Evolutionary conservation across 2,113 vertebrate species (phyloP).

Genomic region (Felis chaus): DNA sequence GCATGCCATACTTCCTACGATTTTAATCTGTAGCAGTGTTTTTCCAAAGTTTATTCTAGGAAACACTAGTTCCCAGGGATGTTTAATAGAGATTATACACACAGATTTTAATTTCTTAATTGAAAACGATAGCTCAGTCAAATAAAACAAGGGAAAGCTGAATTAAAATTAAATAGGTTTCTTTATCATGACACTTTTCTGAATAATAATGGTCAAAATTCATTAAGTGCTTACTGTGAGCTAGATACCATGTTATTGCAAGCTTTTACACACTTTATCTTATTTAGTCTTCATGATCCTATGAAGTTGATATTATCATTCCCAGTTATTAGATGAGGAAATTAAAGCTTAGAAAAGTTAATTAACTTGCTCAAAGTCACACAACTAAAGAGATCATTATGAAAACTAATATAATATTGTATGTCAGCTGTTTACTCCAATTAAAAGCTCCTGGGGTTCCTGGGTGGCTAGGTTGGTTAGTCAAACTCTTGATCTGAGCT

Average conservation of each 20-base stretch:
- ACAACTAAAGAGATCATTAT: background rate
- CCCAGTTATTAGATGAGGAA: constrained; percentile 6
- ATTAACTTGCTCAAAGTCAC: background rate
- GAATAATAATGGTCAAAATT: constrained; percentile 28
- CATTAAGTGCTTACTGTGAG: background rate
- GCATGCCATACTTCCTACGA: background rate
- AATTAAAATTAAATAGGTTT: constrained; percentile 28
- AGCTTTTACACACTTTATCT: background rate
- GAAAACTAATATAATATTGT: background rate
- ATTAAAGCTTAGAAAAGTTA: background rate
- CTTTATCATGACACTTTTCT: background rate
- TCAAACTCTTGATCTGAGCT: no score
- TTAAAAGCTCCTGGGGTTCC: background rate
- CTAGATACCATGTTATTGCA: background rate
- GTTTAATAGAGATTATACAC: background rate
- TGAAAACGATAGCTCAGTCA: constrained; percentile 13
- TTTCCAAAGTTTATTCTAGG: constrained; percentile 12
- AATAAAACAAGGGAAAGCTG: constrained; percentile 31
- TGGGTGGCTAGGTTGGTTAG: no score
- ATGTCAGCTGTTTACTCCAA: background rate
- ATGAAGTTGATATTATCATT: background rate
- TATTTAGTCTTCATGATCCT: background rate
- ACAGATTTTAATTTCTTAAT: background rate
- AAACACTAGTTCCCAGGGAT: background rate
- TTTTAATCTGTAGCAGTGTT: constrained; percentile 41